Evolutionary conservation across 2,888 invertebrate genomes (phyloP), one percentile per base, ranked within the genome.

Genomic region (Sphaerophoria taeniata): DNA sequence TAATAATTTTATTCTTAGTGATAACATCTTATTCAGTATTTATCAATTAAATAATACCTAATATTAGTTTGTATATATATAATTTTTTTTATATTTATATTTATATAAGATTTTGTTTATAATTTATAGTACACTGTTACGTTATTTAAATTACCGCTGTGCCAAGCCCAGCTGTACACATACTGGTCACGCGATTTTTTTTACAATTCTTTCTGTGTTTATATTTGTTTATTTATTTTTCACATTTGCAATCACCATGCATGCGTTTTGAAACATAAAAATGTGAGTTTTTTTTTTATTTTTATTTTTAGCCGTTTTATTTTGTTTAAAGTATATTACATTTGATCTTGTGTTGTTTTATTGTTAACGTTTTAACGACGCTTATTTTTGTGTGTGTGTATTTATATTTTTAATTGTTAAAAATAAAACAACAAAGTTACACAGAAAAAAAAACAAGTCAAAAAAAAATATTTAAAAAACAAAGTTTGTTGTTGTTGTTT

Each of bases 41-140:
- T 77, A 85, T 81, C 76, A 76, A 81, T 85, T 85, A 85, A 85
- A 85, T 85, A 85, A 85, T 85, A 81, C 85, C 85, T 85, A 81
- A 60, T 77, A 85, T 85, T 85, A 85, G 81, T 81, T 85, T 85
- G 85, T 85, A 70, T 85, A 75, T 84, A 75, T 65, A 73, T 73
- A 69, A 75, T 53, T 72, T 43, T 81, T 53, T 72, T 43, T 69
- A 70, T 83, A 49, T 80, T 31, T 73, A 69, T 77, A 63, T 77
- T 63, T 81, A 63, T 49, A 53, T 72, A 7, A 24, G 24, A 7
- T 39, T 39, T 43, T 43, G 12, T 43, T 11, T 49, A 34, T 63
- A 34, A 49, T 65, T 76, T 85, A 81, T 81, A 81, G 77, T 85
- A 85, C 85, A 85, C 73, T 85, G 81, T 81, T 77, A 85, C 80